Conservation (phyloP, 2,888 invertebrate species). For the Phytoseiulus persimilis region DNA sequence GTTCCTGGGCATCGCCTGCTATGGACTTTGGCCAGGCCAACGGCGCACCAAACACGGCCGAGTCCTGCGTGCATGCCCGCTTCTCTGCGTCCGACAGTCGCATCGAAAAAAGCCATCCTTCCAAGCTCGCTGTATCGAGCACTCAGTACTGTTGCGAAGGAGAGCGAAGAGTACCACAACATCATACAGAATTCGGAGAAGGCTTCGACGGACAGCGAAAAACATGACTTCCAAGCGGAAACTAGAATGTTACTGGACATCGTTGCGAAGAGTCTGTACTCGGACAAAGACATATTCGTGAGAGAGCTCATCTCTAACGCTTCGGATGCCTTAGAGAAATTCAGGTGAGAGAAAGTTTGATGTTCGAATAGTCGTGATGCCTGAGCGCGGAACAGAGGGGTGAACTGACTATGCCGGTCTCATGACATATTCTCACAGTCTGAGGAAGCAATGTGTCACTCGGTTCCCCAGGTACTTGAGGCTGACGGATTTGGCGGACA, state of each 20-base stretch:
- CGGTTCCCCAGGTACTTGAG: conserved; percentile 16
- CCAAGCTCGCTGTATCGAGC: not conserved
- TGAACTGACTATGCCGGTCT: not conserved
- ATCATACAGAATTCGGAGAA: conserved; percentile 60
- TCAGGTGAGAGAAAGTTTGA: conserved; percentile 66
- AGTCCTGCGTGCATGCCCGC: not conserved
- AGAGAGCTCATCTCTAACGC: conserved; percentile 92
- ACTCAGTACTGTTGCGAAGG: not conserved
- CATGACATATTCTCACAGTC: not conserved
- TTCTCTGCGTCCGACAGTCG: not conserved
- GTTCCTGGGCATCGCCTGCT: conserved; percentile 19
- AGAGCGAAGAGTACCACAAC: conserved; percentile 54
- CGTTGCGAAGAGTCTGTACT: conserved; percentile 91
- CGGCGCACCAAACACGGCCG: not conserved
- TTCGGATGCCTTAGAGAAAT: conserved; percentile 91
- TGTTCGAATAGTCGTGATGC: conserved; percentile 45
- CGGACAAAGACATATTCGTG: conserved; percentile 94
- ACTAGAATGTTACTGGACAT: conserved; percentile 89
- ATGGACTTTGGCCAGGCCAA: conserved; percentile 15
- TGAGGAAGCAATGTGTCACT: not conserved
- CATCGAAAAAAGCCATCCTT: not conserved
- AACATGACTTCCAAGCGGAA: conserved; percentile 91
- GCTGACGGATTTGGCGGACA: conserved; percentile 9
- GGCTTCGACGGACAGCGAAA: conserved; percentile 53
- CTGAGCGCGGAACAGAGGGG: conserved; percentile 53